Conservation (phyloP, 2,113 vertebrate species). For the Pterocles burchelli region DNA sequence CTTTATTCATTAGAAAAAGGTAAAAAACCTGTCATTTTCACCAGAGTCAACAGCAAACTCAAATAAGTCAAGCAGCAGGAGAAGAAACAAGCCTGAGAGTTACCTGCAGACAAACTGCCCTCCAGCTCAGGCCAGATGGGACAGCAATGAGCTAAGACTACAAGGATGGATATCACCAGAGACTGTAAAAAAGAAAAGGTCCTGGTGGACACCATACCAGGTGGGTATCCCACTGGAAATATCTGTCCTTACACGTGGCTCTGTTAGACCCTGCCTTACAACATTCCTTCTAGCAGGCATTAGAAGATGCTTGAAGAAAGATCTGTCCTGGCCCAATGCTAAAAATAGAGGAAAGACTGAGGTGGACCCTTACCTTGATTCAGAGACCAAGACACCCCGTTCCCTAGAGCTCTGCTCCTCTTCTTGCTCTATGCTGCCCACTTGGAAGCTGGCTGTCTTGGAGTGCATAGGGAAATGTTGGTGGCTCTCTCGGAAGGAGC, state of each 20-base stretch:
- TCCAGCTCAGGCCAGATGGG: not conserved
- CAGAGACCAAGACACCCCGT: constrained; percentile 73
- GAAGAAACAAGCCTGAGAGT: not conserved
- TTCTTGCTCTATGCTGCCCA: constrained; percentile 75
- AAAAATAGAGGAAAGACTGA: not conserved
- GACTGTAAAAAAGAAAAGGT: not conserved
- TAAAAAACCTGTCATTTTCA: not conserved
- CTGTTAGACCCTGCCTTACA: not conserved
- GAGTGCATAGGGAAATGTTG: constrained; percentile 30
- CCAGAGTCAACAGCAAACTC: not conserved
- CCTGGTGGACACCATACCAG: not conserved
- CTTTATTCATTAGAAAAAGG: not conserved
- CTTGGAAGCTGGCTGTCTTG: constrained; percentile 77
- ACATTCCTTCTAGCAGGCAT: not conserved
- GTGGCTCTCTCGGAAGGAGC: constrained; percentile 77
- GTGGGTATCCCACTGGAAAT: not conserved
- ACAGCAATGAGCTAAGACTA: not conserved
- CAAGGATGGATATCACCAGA: not conserved
- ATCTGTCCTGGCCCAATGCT: not conserved
- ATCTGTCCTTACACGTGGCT: not conserved
- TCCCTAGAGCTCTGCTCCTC: constrained; percentile 72
- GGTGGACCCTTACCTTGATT: constrained; percentile 79
- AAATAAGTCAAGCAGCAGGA: not conserved
- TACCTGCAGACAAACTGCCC: not conserved
- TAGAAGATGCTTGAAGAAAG: not conserved